phyloP scores from a whole-genome alignment of 2,888 invertebrate species.

The Orthonevra nobilis region DNA sequence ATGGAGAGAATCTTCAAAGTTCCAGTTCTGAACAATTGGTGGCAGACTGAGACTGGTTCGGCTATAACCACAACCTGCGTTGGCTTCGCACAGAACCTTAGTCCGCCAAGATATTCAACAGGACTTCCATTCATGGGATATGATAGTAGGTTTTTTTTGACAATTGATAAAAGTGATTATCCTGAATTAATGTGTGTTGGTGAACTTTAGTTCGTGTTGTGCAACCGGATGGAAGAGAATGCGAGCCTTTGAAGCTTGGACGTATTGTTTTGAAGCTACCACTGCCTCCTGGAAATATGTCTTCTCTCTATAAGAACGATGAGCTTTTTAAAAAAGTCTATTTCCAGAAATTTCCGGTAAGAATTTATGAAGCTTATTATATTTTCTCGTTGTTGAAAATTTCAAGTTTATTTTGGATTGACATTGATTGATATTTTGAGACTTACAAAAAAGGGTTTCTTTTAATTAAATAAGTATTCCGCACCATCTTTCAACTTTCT shows the following conservation, averaged over 20 bases:
- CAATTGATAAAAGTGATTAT: neutral
- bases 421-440: no score
- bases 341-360: conserved; percentile 90
- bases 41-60: conserved; percentile 98
- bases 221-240: conserved; percentile 85
- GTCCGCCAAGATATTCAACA: conserved; percentile 88
- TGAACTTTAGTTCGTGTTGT: conserved; percentile 83
- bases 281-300: conserved; percentile 93
- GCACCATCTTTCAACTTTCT: no score
- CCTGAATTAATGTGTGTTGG: neutral
- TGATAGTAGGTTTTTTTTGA: conserved; percentile 83
- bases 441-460: no score
- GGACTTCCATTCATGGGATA: conserved; percentile 95
- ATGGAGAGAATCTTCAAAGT: conserved; percentile 86
- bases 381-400: no score
- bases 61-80: conserved; percentile 92
- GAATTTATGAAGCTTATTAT: no score
- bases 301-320: conserved; percentile 90
- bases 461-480: no score
- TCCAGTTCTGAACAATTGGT: conserved; percentile 95
- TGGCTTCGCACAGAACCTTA: conserved; percentile 86
- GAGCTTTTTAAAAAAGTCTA: conserved; percentile 90
- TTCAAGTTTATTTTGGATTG: no score
- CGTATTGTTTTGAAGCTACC: conserved; percentile 91
- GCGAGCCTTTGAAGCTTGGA: conserved; percentile 88